These are phyloP conservation scores for Mustela lutreola DNA, from an alignment of 2,113 vertebrate species.

Conservation along the genomic window DNA sequence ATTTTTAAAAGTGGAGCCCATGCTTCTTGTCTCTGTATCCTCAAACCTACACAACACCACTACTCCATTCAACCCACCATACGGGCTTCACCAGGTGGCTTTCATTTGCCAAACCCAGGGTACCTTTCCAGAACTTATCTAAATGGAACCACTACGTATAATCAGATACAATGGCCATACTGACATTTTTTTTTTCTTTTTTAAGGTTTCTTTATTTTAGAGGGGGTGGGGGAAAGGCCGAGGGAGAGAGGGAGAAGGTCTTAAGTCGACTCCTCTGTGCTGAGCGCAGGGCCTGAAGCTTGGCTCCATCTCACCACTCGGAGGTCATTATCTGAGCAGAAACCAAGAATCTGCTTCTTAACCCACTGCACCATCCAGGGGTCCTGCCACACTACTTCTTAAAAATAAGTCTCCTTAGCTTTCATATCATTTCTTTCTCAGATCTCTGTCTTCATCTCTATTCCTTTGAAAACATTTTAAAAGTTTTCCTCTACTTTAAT, in stretches of 20 bases:
- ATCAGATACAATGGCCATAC: background rate
- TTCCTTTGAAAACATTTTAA: background rate
- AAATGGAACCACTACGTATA: rapidly evolving
- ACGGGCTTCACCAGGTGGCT: background rate
- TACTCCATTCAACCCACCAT: background rate
- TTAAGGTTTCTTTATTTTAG: background rate
- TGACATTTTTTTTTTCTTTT: background rate
- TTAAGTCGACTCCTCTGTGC: background rate
- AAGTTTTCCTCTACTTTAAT: background rate
- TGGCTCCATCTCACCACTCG: background rate
- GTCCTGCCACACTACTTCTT: background rate
- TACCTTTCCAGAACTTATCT: background rate
- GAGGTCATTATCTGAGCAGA: background rate
- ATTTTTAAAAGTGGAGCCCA: background rate
- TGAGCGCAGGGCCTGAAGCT: background rate
- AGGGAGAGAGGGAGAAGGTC: background rate
- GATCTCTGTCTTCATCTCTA: background rate
- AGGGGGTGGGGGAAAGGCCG: background rate
- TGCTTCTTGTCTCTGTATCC: background rate
- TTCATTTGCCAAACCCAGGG: background rate
- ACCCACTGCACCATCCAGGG: background rate
- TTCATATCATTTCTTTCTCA: background rate
- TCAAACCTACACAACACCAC: background rate
- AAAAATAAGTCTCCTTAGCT: background rate
- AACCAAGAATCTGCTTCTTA: background rate